These are phyloP conservation scores for Budorcas taxicolor DNA, from an alignment of 2,113 vertebrate species.

Conservation along the genomic window DNA sequence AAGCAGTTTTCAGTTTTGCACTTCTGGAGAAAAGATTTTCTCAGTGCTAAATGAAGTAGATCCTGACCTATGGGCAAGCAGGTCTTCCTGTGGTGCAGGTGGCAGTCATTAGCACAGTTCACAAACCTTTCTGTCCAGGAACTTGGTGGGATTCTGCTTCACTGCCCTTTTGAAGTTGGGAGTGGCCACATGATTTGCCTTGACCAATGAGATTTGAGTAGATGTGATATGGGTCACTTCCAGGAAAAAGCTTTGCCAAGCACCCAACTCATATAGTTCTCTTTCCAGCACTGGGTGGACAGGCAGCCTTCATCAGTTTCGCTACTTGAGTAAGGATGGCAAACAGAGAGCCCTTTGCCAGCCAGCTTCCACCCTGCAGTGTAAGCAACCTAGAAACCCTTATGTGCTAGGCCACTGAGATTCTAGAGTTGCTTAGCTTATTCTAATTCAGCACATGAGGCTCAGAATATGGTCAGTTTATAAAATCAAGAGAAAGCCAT, in stretches of 20 bases:
- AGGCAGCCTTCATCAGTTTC: neutral
- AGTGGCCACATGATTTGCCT: neutral
- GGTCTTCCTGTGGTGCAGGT: neutral
- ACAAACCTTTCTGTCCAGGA: neutral
- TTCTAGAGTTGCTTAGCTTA: neutral
- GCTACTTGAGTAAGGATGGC: neutral
- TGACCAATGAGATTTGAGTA: neutral
- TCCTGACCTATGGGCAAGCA: neutral
- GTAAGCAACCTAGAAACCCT: neutral
- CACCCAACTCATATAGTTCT: neutral
- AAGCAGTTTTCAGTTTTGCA: neutral
- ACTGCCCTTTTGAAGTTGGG: neutral
- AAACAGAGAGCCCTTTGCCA: neutral
- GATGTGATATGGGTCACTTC: neutral
- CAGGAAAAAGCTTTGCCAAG: neutral
- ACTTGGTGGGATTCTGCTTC: neutral
- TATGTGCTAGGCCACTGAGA: neutral
- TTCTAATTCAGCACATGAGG: neutral
- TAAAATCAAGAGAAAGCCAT: neutral
- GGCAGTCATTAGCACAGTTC: neutral
- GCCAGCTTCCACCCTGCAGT: neutral
- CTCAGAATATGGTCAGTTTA: neutral
- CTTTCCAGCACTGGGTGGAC: neutral
- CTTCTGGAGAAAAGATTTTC: neutral
- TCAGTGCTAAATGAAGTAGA: neutral